phyloP scores from a whole-genome alignment of 2,888 invertebrate genomes.

The Podabrus alpinus region DNA sequence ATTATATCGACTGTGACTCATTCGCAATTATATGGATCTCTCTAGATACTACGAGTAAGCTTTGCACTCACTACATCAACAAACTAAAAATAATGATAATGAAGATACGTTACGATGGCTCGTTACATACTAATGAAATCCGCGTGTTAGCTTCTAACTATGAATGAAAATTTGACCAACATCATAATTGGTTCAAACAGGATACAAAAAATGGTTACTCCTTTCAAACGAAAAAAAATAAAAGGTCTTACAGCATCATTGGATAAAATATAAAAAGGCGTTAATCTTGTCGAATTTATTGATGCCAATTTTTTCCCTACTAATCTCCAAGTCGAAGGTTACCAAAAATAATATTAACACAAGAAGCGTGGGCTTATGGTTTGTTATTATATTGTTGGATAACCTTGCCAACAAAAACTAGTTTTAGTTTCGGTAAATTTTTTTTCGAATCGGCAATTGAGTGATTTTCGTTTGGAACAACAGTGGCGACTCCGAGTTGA shows the following conservation, averaged over 20 bases:
- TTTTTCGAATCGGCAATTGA: not conserved
- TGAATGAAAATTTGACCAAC: conserved; percentile 35
- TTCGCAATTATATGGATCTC: conserved; percentile 18
- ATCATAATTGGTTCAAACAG: conserved; percentile 36
- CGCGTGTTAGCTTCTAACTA: conserved; percentile 27
- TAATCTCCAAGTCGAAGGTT: conserved; percentile 25
- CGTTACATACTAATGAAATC: conserved; percentile 30
- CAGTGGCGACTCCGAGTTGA: not conserved
- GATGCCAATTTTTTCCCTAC: conserved; percentile 15
- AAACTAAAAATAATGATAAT: conserved; percentile 17
- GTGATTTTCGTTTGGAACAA: conserved; percentile 4
- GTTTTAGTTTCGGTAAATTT: conserved; percentile 7
- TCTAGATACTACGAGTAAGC: not conserved
- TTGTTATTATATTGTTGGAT: conserved; percentile 33
- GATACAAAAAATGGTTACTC: conserved; percentile 36
- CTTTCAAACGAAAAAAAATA: conserved; percentile 28
- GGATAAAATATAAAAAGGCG: conserved; percentile 34
- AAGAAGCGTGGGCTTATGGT: conserved; percentile 34
- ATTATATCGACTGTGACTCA: conserved; percentile 13
- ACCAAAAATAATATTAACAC: conserved; percentile 28
- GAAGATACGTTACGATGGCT: conserved; percentile 27
- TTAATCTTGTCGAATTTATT: conserved; percentile 23
- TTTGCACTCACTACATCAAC: conserved; percentile 12
- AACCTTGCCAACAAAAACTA: conserved; percentile 29
- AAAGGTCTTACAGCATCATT: conserved; percentile 24